Base-by-base conservation (phyloP, 23 tunicate genomes). In the Ascidia mentula region DNA sequence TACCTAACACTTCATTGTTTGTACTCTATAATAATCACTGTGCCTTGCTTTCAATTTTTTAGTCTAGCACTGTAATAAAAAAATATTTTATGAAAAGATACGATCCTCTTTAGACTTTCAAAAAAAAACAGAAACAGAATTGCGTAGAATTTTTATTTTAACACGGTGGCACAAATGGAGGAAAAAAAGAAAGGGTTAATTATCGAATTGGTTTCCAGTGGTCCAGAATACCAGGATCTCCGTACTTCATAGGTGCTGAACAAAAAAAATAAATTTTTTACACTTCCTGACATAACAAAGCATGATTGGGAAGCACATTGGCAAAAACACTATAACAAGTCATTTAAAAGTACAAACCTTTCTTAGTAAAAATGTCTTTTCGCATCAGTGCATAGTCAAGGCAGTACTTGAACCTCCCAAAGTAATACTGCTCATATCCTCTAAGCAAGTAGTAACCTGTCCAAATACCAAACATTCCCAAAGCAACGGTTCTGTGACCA, bases 391-490 rank as follows among this genome's bases (percentile, higher is more conserved):
- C 90, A 73, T 86, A 86, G 3, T 86, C 90, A 13, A 69, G 37
- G 36, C 84, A 76, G 75, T 79, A 86, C 73, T 86, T 86, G 53
- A 86, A 86, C 72, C 59, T 79, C 38, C 90, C 90, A 36, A 79
- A 73, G 31, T 86, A 86, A 28, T 73, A 70, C 37, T 86, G 84
- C 35, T 73, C 72, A 32, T 77, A 60, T 6, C 30, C 40, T 33
- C 84, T 38, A 6, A 71, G 18, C 8, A 32, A 6, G 80, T 79
- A 79, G 38, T 86, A 86, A 18, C 90, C 90, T 0, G 37, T 3
- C 73, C 74, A 79, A 2, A 86, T 32, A 8, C 90, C 90, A 73
- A 40, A 32, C 34, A 42, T 34, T 34, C 46, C 84, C 1, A 37
- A 6, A 30, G 74, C 74, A 35, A 70, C 31, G 18, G 32, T 32